Evolutionary conservation across 2,797 vertebrate genomes (phyloP), one percentile per base, ranked within the genome.

Genomic region (Hozukius guyotensis): DNA sequence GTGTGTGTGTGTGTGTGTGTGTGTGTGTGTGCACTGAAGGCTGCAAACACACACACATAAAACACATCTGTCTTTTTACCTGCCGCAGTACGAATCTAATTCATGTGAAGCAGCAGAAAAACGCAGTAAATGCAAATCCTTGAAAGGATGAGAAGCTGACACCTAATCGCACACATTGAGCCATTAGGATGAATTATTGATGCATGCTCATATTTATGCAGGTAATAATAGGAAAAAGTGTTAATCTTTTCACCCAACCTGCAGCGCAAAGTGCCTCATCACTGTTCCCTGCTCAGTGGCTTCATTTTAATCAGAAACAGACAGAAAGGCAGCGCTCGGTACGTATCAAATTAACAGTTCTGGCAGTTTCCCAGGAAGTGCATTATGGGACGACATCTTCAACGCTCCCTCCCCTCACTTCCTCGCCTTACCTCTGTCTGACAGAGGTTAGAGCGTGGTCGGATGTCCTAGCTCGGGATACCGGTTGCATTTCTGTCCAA

Each of bases 151-250:
- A 76, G 46, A 62, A 64, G 73, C 73, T 49, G 83, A 87, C 77
- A 78, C 59, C 78, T 83, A 75, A 87, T 83, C 56, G n/a, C 85
- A 82, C 79, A 85, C 77, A 62, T 72, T 75, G 75, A 86, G 82
- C 42, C 83, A 73, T 90, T 85, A 84, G 72, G 71, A 63, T 85
- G 81, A 91, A 90, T 86, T 88, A 90, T 87, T 89, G 85, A 83
- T 72, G 78, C 61, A 9, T 34, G 73, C 62, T 67, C 78, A 31
- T 80, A 80, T 87, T 87, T 72, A 84, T 84, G 78, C 72, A 81
- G 87, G 82, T 83, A 87, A 83, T 87, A 89, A 88, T 67, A 84
- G 81, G 70, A 84, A 77, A 66, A 75, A 42, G 74, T 71, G 85
- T 83, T 82, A 56, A 88, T 92, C 68, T 86, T 80, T 85, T 81